Percentiles rank a stretch among this genome's conserved stretches.
phyloP scores from a whole-genome alignment of 2,888 invertebrate species.

The Caenorhabditis wallacei region DNA sequence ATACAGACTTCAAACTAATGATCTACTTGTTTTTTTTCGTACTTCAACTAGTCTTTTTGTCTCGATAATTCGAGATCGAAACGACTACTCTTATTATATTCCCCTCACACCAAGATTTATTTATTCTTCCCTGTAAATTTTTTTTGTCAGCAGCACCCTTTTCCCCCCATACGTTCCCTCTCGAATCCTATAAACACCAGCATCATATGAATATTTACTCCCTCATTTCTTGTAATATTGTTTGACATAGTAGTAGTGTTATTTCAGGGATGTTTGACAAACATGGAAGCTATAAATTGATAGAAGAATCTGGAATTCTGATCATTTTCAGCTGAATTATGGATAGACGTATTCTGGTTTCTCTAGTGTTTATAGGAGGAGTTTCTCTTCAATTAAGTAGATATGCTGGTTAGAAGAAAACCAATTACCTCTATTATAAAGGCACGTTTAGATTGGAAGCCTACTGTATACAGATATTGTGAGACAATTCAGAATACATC shows the following conservation, averaged over 20 bases:
- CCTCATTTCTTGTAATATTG: slow-evolving; percentile 13
- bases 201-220: not conserved
- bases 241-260: not conserved
- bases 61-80: not conserved
- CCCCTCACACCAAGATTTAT: slow-evolving; percentile 2
- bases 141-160: slow-evolving; percentile 7
- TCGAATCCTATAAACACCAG: not conserved
- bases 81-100: not conserved
- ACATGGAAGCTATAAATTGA: not conserved
- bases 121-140: slow-evolving; percentile 36
- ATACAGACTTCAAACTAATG: not conserved
- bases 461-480: slow-evolving; percentile 27
- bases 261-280: not conserved
- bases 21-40: slow-evolving; percentile 27
- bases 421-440: not conserved
- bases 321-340: not conserved
- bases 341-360: not conserved
- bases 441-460: slow-evolving; percentile 30
- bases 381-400: slow-evolving; percentile 3
- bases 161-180: slow-evolving; percentile 11
- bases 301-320: not conserved
- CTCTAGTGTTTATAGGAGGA: not conserved
- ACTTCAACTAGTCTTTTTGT: not conserved
- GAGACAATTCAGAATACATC: slow-evolving; percentile 28
- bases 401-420: slow-evolving; percentile 15